Conservation (phyloP, 2,797 vertebrate species). For the Lithobates pipiens region DNA sequence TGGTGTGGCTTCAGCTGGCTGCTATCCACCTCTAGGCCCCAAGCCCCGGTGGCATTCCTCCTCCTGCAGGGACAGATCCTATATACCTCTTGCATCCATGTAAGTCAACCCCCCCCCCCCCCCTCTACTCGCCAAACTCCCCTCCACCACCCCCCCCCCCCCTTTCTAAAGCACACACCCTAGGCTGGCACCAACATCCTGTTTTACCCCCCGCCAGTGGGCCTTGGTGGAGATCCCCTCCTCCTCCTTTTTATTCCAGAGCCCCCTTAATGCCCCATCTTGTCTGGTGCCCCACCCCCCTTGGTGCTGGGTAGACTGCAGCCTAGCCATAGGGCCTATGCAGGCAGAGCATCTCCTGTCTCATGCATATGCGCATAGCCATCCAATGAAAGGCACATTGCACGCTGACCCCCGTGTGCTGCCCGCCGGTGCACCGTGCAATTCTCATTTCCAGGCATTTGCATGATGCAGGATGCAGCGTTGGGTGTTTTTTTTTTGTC, state of each 20-base stretch:
- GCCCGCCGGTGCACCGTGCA: neutral
- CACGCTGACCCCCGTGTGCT: neutral
- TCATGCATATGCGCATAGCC: constrained; percentile 8
- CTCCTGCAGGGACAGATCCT: constrained; percentile 36
- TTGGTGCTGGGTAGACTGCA: constrained; percentile 10
- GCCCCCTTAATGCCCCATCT: constrained; percentile 3
- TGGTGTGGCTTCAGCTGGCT: constrained; percentile 61
- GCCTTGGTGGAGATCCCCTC: constrained; percentile 1
- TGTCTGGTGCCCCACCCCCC: constrained; percentile 29
- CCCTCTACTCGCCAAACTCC: neutral
- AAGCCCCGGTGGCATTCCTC: constrained; percentile 59
- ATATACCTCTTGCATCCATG: constrained; percentile 56
- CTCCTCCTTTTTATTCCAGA: neutral
- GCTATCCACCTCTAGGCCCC: constrained; percentile 59
- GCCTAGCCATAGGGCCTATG: constrained; percentile 1
- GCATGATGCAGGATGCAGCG: constrained; percentile 21
- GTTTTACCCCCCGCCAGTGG: neutral
- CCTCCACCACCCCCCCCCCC: neutral
- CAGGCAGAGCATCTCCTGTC: constrained; percentile 22
- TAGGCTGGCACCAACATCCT: constrained; percentile 15
- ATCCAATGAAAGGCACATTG: constrained; percentile 20
- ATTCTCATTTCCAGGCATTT: neutral
- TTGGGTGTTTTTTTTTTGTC: neutral
- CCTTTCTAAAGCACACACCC: constrained; percentile 30
- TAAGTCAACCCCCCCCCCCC: constrained; percentile 44